phyloP scores from a whole-genome alignment of 2,888 invertebrate genomes.

The Agonopterix alstromeriana region DNA sequence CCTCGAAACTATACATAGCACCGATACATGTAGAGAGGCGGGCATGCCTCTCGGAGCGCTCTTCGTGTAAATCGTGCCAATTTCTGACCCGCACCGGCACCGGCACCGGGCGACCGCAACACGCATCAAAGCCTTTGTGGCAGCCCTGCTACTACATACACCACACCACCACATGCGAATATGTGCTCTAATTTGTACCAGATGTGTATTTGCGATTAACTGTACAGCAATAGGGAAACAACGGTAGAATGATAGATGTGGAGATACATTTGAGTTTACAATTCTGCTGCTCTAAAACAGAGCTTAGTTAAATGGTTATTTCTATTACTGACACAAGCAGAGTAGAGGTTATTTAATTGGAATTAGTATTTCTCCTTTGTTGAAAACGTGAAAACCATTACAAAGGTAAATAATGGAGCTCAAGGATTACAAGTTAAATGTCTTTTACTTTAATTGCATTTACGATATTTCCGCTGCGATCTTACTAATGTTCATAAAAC shows the following conservation, averaged over 20 bases:
- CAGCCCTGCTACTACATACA: slow-evolving; percentile 37
- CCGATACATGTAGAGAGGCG: background rate
- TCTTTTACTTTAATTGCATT: no score
- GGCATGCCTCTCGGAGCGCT: slow-evolving; percentile 35
- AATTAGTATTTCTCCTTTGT: slow-evolving; percentile 9
- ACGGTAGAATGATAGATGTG: no score
- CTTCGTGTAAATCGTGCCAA: slow-evolving; percentile 59
- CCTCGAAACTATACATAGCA: no score
- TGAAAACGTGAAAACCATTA: background rate
- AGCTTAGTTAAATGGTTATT: no score
- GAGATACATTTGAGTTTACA: no score
- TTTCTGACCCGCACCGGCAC: slow-evolving; percentile 63
- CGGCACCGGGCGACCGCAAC: slow-evolving; percentile 61
- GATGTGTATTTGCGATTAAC: slow-evolving; percentile 15
- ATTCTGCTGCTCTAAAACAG: no score
- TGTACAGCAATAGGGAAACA: slow-evolving; percentile 12
- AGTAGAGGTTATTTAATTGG: no score
- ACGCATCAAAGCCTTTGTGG: slow-evolving; percentile 70
- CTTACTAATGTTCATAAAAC: no score
- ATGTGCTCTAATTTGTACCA: slow-evolving; percentile 25
- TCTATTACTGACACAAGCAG: no score
- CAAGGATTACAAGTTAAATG: no score
- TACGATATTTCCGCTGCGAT: no score
- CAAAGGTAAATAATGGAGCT: background rate
- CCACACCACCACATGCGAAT: slow-evolving; percentile 29